These are phyloP conservation scores for Anniella stebbinsi DNA, from an alignment of 2,797 vertebrate genomes.

Conservation along the genomic window DNA sequence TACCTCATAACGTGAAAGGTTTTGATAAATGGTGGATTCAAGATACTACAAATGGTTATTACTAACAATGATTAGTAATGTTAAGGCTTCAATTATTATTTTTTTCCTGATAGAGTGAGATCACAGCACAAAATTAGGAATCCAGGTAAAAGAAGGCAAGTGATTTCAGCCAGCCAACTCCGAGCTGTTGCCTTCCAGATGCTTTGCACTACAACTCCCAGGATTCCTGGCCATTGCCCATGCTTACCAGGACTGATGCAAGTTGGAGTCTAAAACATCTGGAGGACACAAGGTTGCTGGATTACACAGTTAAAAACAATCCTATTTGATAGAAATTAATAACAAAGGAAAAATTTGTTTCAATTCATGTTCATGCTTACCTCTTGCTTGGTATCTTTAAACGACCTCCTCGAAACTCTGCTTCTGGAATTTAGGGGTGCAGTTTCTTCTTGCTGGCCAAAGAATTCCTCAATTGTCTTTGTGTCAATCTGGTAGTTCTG, in stretches of 20 bases:
- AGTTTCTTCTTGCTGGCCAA: conserved; percentile 94
- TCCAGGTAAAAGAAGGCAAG: neutral
- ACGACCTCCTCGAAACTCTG: conserved; percentile 81
- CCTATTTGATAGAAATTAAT: neutral
- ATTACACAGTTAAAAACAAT: neutral
- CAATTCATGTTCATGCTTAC: conserved; percentile 77
- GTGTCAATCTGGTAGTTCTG: conserved; percentile 94
- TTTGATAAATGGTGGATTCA: conserved; percentile 45
- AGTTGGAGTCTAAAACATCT: neutral
- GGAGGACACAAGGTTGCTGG: neutral
- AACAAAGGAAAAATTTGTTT: neutral
- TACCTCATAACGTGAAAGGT: neutral
- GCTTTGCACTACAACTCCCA: neutral
- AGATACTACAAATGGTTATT: conserved; percentile 9
- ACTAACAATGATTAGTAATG: conserved; percentile 35
- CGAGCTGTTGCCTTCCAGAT: neutral
- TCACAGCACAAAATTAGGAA: conserved; percentile 32
- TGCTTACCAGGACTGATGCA: neutral
- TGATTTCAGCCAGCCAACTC: conserved; percentile 27
- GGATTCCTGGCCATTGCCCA: neutral
- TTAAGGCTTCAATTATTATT: neutral
- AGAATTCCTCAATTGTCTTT: conserved; percentile 94
- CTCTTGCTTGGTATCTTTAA: conserved; percentile 92
- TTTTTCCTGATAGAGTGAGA: neutral
- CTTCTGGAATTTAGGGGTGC: conserved; percentile 66